phyloP scores from a whole-genome alignment of 1,140 invertebrate species.

The Nomia melanderi region DNA sequence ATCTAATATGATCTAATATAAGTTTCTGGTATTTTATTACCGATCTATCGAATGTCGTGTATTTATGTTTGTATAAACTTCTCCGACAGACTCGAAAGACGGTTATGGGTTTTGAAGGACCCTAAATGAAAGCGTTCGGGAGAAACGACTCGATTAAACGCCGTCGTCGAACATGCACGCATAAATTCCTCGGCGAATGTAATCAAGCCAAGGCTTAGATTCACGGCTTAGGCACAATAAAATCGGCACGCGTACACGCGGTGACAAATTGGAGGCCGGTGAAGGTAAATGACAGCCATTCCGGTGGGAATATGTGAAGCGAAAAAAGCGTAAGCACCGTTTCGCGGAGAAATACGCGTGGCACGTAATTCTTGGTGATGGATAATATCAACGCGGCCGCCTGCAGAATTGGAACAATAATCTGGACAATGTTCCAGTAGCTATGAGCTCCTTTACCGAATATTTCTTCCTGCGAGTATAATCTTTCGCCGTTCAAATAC shows the following conservation, averaged over 20 bases:
- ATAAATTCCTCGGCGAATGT: not conserved
- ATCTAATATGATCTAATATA: too few species aligned
- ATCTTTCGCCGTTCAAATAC: not conserved
- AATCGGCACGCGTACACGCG: not conserved
- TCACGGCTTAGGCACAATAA: not conserved
- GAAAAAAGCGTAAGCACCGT: not conserved
- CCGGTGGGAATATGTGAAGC: not conserved
- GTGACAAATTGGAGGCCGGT: not conserved
- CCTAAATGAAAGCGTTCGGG: too few species aligned
- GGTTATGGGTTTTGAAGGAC: too few species aligned
- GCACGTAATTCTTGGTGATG: constrained; percentile 14
- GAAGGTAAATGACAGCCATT: constrained; percentile 4
- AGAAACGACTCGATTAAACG: too few species aligned
- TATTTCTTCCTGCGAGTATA: not conserved
- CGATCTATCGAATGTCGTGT: too few species aligned
- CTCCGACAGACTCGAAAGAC: too few species aligned
- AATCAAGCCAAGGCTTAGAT: not conserved
- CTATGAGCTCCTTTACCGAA: not conserved
- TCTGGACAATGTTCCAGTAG: not conserved
- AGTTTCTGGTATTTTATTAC: not conserved
- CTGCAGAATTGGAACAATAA: not conserved
- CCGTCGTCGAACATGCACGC: not conserved
- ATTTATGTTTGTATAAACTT: too few species aligned
- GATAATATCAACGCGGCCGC: not conserved
- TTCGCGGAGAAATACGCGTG: constrained; percentile 14